Conservation (phyloP, 2,113 vertebrate genomes). For the Balaenoptera acutorostrata region DNA sequence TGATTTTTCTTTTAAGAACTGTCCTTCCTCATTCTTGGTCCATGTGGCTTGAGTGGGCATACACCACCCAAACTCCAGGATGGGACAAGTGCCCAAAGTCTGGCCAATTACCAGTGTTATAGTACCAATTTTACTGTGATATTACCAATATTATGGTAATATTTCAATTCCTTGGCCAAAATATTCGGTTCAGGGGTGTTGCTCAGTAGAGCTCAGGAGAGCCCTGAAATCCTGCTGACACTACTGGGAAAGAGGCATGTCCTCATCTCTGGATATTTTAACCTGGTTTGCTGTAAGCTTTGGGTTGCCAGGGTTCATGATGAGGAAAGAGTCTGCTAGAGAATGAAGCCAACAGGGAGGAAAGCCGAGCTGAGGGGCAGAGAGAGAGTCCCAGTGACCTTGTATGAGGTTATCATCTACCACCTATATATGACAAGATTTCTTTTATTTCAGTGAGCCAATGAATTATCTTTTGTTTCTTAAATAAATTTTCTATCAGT, state of each 20-base stretch:
- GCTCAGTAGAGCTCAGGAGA: background rate
- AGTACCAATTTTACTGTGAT: too few species aligned
- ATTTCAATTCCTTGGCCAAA: background rate
- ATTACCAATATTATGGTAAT: too few species aligned
- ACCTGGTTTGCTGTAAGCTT: background rate
- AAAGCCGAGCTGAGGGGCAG: background rate
- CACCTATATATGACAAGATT: background rate
- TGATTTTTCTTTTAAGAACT: background rate
- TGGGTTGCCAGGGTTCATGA: rapidly evolving
- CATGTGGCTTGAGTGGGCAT: background rate
- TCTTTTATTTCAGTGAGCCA: background rate
- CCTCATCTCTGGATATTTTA: background rate
- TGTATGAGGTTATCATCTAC: rapidly evolving
- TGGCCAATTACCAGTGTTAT: too few species aligned
- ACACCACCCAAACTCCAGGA: background rate
- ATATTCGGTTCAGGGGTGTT: background rate
- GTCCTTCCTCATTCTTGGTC: background rate
- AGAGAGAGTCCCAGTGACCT: background rate
- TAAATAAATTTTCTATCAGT: background rate
- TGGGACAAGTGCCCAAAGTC: background rate
- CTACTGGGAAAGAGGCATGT: background rate
- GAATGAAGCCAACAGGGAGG: background rate
- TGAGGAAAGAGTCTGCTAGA: background rate
- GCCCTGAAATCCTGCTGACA: background rate
- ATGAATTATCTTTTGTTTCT: background rate